A percentile compares a stretch with the other conserved stretches of the same genome.
Conservation (phyloP, 2,888 invertebrate genomes). For the Cacoxenus indagator region DNA sequence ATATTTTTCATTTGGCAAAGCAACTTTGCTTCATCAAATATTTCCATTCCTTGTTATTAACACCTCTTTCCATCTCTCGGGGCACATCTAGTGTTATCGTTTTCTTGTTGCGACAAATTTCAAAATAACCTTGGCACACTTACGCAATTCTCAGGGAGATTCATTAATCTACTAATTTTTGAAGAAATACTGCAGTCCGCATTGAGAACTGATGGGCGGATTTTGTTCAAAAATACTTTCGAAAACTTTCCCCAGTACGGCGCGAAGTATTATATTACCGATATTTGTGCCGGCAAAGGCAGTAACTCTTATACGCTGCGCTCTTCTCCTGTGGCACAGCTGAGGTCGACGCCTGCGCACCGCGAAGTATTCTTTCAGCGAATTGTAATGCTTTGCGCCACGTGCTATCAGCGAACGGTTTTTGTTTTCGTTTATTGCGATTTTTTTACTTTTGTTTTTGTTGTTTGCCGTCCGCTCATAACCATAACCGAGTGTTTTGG, state of each 20-base stretch:
- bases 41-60: no score
- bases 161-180: no score
- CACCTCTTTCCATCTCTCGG: no score
- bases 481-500: neutral
- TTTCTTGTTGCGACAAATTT: no score
- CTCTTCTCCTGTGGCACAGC: constrained; percentile 11
- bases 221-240: no score
- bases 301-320: neutral
- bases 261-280: neutral
- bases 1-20: no score
- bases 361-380: constrained; percentile 39
- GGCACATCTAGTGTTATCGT: no score
- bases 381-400: constrained; percentile 59
- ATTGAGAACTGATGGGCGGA: neutral
- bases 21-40: no score
- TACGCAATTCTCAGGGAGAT: no score
- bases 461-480: constrained; percentile 17
- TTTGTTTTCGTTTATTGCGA: neutral
- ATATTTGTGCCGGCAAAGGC: neutral
- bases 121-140: no score
- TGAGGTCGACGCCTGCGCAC: constrained; percentile 52
- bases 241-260: neutral
- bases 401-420: constrained; percentile 28
- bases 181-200: no score
- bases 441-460: constrained; percentile 4